Base-by-base conservation (phyloP, 2,888 invertebrate species). In the Rhimphoctona megacephalus region DNA sequence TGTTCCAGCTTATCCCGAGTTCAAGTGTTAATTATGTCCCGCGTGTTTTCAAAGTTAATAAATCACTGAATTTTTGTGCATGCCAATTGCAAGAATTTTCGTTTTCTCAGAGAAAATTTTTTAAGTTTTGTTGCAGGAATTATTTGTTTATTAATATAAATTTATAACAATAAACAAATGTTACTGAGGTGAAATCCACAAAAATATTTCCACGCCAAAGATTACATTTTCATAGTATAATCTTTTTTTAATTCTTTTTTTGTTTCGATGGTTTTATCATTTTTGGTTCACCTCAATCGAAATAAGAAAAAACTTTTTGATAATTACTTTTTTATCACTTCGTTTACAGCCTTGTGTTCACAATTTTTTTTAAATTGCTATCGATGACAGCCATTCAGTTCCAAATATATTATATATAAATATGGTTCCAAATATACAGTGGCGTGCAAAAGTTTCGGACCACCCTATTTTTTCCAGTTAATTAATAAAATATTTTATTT, bases 1-100 rank as follows among this genome's bases (percentile, higher is more conserved):
- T n/a, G 30, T n/a, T n/a, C n/a, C 22, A 69, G 64, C 61, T 74
- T 74, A 14, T 49, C 33, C 30, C 17, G 54, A 36, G 49, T 69
- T 49, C 19, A n/a, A 57, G 61, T 57, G 30, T 49, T 49, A 3
- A n/a, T 11, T 22, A 30, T 43, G 3, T 61, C 39, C 39, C 22
- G 7, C 17, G 74, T 67, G 39, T 49, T 25, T 25, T 49, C n/a
- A 11, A 33, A 2, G 25, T 52, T 33, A 46, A 46, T 30, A 30
- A 17, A 33, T 72, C n/a, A 1, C 43, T 30, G 19, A 9, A 9
- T 49, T 30, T 22, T 17, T 11, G 43, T 72, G 43, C 25, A 30
- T 72, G 49, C 19, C 52, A 52, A 30, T 61, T 72, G 8, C 8
- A 52, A 49, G 22, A 54, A 2, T 73, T 52, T 54, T 7, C 22